Base-by-base conservation (phyloP, 1,140 invertebrate genomes). In the Drosophila nigrodunni region DNA sequence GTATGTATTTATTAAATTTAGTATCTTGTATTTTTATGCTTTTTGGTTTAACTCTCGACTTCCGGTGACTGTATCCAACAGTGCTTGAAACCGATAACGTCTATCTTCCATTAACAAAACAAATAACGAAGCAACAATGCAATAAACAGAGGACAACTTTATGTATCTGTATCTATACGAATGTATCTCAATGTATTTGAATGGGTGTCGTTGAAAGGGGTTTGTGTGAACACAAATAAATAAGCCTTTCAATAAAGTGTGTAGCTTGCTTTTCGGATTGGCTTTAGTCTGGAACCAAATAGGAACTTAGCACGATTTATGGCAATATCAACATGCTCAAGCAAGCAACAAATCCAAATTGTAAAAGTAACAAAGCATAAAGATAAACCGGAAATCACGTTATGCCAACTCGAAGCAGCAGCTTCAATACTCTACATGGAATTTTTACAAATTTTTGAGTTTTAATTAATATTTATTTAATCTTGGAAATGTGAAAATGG, bases 101-200 rank as follows among this genome's bases (percentile, higher is more conserved):
- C 78, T 82, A 76, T 82, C 80, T 79, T 72, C 80, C 80, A 82
- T 82, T 76, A 78, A 70, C 80, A 82, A 72, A 52, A 76, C 67
- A 82, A 82, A 78, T 66, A 52, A 43, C 49, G 25, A 74, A 75
- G 47, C 46, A 69, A 69, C 39, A 54, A 30, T 10, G 30, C 35
- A 44, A 54, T 43, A 64, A 43, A 59, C 41, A 9, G n/a, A 43
- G 41, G 11, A 43, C 41, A 43, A 39, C 25, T 30, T 30, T 39
- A 10, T 39, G 37, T 8, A 39, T 10, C 7, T 39, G 37, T 39
- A 10, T 10, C 37, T 10, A 9, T 9, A 39, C 37, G 37, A 39
- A 39, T 39, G 18, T 21, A 58, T 44, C 44, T 35, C 10, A 7
- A 30, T 30, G 13, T 13, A 44, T 44, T 44, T 47, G 30, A 43